phyloP scores from a whole-genome alignment of 2,888 invertebrate genomes.

The Galeopsomyia nigrocyanea region DNA sequence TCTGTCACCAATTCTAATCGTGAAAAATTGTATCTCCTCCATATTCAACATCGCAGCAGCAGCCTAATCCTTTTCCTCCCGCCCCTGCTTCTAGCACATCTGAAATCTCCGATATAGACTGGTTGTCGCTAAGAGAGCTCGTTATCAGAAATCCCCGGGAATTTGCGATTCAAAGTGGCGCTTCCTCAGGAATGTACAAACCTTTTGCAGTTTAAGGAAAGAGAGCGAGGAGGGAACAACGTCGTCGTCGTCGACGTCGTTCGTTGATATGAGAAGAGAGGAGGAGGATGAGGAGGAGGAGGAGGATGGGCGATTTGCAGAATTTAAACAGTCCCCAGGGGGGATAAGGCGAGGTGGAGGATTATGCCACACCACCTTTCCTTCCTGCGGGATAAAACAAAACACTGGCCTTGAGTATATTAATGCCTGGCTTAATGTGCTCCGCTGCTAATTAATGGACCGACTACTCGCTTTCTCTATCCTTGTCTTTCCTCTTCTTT shows the following conservation, averaged over 20 bases:
- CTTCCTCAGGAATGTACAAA: constrained; percentile 9
- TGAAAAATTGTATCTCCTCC: constrained; percentile 22
- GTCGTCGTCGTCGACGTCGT: constrained; percentile 11
- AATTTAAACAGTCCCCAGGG: constrained; percentile 66
- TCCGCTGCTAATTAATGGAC: constrained; percentile 68
- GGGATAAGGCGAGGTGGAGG: constrained; percentile 59
- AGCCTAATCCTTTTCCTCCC: constrained; percentile 40
- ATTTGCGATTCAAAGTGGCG: constrained; percentile 43
- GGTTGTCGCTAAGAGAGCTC: constrained; percentile 44
- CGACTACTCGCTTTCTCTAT: constrained; percentile 46
- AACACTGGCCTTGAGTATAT: constrained; percentile 67
- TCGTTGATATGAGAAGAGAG: constrained; percentile 42
- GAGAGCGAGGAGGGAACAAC: constrained; percentile 9
- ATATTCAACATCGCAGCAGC: constrained; percentile 35
- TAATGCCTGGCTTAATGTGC: constrained; percentile 69
- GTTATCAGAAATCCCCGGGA: constrained; percentile 52
- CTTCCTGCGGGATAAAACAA: constrained; percentile 69
- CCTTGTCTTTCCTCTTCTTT: constrained; percentile 42
- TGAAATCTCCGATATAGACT: constrained; percentile 37
- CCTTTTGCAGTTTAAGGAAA: not conserved
- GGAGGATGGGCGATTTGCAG: constrained; percentile 61
- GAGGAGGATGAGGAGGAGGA: constrained; percentile 36
- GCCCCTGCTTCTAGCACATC: constrained; percentile 17
- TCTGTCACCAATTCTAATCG: not conserved
- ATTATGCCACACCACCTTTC: constrained; percentile 53